Conservation (phyloP, 2,888 invertebrate species). For the Cheilosia scutellata region DNA sequence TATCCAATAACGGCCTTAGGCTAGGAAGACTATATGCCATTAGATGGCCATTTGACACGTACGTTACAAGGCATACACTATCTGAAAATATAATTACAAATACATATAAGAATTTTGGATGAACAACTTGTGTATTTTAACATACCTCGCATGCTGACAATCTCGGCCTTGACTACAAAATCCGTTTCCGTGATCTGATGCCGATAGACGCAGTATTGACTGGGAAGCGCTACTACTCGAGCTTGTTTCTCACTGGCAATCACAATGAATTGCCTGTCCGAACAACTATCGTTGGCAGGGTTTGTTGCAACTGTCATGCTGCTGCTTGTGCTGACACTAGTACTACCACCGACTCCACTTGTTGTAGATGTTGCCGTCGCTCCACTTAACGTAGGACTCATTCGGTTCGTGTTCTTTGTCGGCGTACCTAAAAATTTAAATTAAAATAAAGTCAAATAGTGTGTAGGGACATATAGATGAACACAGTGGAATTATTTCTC, state of each 20-base stretch:
- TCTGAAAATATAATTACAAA: slow-evolving; percentile 86
- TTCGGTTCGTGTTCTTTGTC: slow-evolving; percentile 89
- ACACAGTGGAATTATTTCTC: too few relatives aligned
- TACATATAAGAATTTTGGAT: not conserved
- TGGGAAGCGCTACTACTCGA: slow-evolving; percentile 96
- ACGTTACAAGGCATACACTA: slow-evolving; percentile 96
- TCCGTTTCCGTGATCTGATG: slow-evolving; percentile 96
- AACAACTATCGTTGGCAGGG: slow-evolving; percentile 82
- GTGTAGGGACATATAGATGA: too few relatives aligned
- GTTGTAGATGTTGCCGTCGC: slow-evolving; percentile 85
- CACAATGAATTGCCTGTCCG: slow-evolving; percentile 96
- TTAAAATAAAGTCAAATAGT: not conserved
- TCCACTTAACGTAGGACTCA: slow-evolving; percentile 90
- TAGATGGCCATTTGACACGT: slow-evolving; percentile 97
- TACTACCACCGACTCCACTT: slow-evolving; percentile 79
- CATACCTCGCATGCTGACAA: slow-evolving; percentile 94
- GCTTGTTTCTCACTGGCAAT: slow-evolving; percentile 98
- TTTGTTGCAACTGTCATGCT: slow-evolving; percentile 78
- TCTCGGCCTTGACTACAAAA: slow-evolving; percentile 97
- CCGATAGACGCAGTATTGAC: slow-evolving; percentile 97
- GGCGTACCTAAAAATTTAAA: slow-evolving; percentile 85
- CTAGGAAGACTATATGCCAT: slow-evolving; percentile 98
- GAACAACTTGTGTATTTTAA: not conserved
- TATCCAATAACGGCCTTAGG: slow-evolving; percentile 95
- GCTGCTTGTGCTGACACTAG: slow-evolving; percentile 82